These are phyloP conservation scores for Hermodice carunculata DNA, from an alignment of 2,888 invertebrate genomes.

Conservation along the genomic window DNA sequence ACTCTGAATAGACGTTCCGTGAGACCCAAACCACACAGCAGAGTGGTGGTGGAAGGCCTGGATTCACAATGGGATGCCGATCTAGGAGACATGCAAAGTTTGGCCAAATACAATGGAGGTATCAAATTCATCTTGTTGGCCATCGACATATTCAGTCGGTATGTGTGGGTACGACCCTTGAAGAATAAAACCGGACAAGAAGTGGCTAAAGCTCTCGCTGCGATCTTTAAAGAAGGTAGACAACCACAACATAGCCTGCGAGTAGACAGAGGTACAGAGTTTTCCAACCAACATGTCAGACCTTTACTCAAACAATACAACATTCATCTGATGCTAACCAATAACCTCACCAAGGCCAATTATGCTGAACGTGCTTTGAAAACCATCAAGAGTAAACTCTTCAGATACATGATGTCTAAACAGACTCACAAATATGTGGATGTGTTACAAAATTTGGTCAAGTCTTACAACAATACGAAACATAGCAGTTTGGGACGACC, in stretches of 20 bases:
- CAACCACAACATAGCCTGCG: neutral
- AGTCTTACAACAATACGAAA: conserved; percentile 2
- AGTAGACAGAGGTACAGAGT: conserved; percentile 3
- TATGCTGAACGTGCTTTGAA: conserved; percentile 2
- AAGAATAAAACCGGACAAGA: conserved; percentile 1
- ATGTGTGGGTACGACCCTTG: conserved; percentile 5
- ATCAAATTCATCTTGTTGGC: neutral
- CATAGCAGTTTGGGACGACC: conserved; percentile 4
- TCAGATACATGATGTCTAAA: neutral
- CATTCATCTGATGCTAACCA: neutral
- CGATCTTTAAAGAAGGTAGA: conserved; percentile 3
- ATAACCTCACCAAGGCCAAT: neutral
- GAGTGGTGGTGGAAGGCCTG: neutral
- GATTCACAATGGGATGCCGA: conserved; percentile 10
- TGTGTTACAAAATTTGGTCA: conserved; percentile 5
- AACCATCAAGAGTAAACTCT: conserved; percentile 5
- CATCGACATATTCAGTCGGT: conserved; percentile 5
- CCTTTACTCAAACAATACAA: neutral
- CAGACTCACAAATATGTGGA: conserved; percentile 1
- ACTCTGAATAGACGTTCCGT: neutral
- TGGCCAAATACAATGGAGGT: conserved; percentile 1
- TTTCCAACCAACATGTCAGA: neutral
- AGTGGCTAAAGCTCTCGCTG: neutral
- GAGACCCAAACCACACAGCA: neutral
- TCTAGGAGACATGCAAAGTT: neutral